Evolutionary conservation across 1,140 invertebrate species (phyloP), one percentile per base, ranked within the genome.

Genomic region (Zaprionus camerounensis): DNA sequence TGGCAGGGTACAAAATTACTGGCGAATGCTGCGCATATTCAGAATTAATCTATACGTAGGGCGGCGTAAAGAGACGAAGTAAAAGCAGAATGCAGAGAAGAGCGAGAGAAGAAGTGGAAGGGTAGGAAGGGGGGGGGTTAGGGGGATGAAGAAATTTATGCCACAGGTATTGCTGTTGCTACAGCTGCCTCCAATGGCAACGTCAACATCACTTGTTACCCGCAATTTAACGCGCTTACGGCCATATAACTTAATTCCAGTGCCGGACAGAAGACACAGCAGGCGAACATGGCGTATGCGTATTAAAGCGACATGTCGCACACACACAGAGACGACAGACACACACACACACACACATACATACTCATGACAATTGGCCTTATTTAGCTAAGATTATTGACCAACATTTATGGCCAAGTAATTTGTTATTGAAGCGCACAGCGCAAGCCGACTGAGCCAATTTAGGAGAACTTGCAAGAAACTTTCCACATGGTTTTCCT

Each of bases 21-120:
- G 66, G 78, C 67, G 62, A 86, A 83, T 75, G 80, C 76, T 86
- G 82, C 80, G 84, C 80, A 88, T 83, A 87, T 86, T 87, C 84
- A 74, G 84, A 80, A 88, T 88, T 88, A 86, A 88, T 86, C 83
- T 88, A 72, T 72, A 56, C 70, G 74, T 69, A 77, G 55, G 82
- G 6, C 41, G n/a, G 6, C 15, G 15, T 58, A 86, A 87, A 87
- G 76, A 70, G 78, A 67, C 74, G 31, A 9, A 78, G 65, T 53
- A 68, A 24, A 17, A 22, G 49, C 24, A 2, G 31, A 13, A 7
- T 1, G 22, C 12, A 38, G 3, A 31, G 6, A 6, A 20, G 31
- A 38, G 20, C 13, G 46, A 51, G 20, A 24, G 24, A 3, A 1
- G n/a, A 2, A 31, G 6, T 7, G 28, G 7, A 9, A 9, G n/a